Percentiles rank a stretch among this genome's conserved stretches.
These are phyloP conservation scores for Ectropis grisescens DNA, from an alignment of 1,140 invertebrate species.

Conservation along the genomic window DNA sequence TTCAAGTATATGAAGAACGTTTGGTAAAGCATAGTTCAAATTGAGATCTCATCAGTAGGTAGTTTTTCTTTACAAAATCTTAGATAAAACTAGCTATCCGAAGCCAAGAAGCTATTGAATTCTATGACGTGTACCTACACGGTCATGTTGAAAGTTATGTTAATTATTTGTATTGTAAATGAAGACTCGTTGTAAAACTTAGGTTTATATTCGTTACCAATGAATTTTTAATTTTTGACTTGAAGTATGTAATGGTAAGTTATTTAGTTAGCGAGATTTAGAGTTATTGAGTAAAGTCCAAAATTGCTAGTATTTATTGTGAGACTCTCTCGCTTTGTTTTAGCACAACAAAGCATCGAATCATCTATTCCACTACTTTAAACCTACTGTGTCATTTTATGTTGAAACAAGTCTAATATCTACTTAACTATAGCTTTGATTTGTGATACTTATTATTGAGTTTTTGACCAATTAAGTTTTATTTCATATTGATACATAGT, in stretches of 20 bases:
- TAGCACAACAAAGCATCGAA: too few species aligned
- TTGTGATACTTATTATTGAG: too few species aligned
- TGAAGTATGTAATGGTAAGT: constrained; percentile 14
- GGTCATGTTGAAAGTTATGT: constrained; percentile 12
- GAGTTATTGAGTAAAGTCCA: constrained; percentile 1
- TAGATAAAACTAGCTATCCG: constrained; percentile 48
- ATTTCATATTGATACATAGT: too few species aligned
- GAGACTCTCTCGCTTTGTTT: background rate
- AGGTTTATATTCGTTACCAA: constrained; percentile 62
- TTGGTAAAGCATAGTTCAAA: constrained; percentile 61
- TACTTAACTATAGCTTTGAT: too few species aligned
- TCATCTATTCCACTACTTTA: too few species aligned
- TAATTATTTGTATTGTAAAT: constrained; percentile 30
- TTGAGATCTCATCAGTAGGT: constrained; percentile 62
- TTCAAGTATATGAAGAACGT: constrained; percentile 32
- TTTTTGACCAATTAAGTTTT: too few species aligned
- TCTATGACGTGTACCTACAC: constrained; percentile 21
- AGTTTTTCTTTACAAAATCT: constrained; percentile 50
- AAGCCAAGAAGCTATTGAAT: constrained; percentile 59
- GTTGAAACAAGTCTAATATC: too few species aligned
- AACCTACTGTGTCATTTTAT: too few species aligned
- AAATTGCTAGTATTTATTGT: constrained; percentile 3
- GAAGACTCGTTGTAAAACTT: constrained; percentile 42
- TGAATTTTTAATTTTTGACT: constrained; percentile 53
- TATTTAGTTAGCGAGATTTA: constrained; percentile 8